Conservation (phyloP, 2,888 invertebrate species). For the Teleogryllus oceanicus region DNA sequence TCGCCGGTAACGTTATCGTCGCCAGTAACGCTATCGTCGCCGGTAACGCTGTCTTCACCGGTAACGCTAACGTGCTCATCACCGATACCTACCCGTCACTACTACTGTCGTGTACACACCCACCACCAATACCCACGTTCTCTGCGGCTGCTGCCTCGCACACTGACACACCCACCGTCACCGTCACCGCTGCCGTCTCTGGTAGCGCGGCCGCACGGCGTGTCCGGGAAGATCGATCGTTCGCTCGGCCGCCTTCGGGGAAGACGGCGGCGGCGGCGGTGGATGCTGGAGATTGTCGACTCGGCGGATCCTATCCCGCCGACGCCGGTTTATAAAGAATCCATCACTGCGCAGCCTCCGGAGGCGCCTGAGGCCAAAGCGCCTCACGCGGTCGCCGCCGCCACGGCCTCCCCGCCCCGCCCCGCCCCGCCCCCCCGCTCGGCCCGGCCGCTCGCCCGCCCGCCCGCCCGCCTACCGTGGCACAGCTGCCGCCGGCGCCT, state of each 20-base stretch:
- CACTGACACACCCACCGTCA: no score
- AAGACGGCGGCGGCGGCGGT: neutral
- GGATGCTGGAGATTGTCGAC: conserved; percentile 4
- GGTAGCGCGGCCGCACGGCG: neutral
- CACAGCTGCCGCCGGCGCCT: neutral
- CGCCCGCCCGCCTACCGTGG: neutral
- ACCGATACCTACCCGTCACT: no score
- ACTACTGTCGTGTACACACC: no score
- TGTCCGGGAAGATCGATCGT: neutral
- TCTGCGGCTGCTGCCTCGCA: no score
- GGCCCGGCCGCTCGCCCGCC: neutral
- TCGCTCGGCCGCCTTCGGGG: neutral
- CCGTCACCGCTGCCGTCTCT: no score
- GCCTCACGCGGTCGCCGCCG: neutral
- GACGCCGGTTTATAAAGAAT: conserved; percentile 9
- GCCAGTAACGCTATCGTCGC: no score
- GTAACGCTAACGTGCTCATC: no score
- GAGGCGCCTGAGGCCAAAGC: neutral
- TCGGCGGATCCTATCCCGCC: conserved; percentile 5
- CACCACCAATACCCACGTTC: no score
- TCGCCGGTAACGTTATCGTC: no score
- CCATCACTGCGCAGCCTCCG: conserved; percentile 18
- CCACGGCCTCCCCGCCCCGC: neutral
- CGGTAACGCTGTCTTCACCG: no score
- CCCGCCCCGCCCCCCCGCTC: neutral